phyloP scores from a whole-genome alignment of 2,797 vertebrate species.

The Sebastes trivittatus region DNA sequence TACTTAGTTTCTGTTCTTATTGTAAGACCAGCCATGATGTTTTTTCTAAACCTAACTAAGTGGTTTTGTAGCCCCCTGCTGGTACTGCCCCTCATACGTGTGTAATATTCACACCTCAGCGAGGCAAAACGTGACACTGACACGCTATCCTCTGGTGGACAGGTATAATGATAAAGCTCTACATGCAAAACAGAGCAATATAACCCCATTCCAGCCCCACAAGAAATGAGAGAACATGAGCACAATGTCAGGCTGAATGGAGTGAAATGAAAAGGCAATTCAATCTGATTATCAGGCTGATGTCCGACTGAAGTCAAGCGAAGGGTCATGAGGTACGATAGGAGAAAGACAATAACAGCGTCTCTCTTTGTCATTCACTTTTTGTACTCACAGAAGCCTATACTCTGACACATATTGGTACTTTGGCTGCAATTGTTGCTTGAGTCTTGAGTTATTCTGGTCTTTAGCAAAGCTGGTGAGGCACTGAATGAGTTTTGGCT shows the following conservation, averaged over 20 bases:
- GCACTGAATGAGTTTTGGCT: not conserved
- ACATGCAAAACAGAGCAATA: not conserved
- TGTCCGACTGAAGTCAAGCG: not conserved
- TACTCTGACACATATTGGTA: not conserved
- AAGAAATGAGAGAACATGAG: not conserved
- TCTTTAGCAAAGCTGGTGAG: not conserved
- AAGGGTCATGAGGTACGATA: not conserved
- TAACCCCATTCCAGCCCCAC: not conserved
- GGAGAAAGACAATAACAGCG: not conserved
- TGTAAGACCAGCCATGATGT: no score
- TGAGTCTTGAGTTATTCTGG: not conserved
- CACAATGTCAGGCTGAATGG: not conserved
- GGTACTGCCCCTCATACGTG: no score
- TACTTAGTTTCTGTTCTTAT: no score
- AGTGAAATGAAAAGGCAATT: not conserved
- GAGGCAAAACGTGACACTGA: no score
- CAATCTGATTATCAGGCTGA: not conserved
- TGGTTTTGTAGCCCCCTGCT: no score
- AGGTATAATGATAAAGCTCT: not conserved
- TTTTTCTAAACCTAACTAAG: no score
- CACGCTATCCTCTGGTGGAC: no score
- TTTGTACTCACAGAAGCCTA: not conserved
- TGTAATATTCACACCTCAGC: no score
- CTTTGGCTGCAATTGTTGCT: not conserved
- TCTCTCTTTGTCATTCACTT: not conserved